Conservation (phyloP, 1,140 invertebrate genomes). For the Drosophila subpulchrella region DNA sequence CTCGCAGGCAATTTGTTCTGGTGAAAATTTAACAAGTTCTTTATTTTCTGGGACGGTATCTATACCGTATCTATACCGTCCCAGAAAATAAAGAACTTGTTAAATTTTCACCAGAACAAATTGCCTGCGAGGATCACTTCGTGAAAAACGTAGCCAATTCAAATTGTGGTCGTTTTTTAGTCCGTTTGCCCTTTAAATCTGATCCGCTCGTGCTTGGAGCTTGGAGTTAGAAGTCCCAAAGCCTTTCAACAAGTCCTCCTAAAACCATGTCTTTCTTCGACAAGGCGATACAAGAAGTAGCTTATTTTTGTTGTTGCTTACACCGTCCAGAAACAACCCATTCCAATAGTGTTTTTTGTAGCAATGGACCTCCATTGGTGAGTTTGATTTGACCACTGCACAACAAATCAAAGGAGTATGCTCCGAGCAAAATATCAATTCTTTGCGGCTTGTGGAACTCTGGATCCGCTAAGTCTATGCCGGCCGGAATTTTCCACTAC, state of each 20-base stretch:
- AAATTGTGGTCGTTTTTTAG: too few relatives aligned
- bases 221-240: too few relatives aligned
- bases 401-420: neutral
- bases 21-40: neutral
- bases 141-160: too few relatives aligned
- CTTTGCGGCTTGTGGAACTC: neutral
- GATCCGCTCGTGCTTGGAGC: too few relatives aligned
- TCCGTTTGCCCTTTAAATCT: too few relatives aligned
- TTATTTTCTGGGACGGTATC: neutral
- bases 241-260: neutral
- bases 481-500: neutral
- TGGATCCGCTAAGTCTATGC: neutral
- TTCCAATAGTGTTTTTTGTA: neutral
- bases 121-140: too few relatives aligned
- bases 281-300: neutral
- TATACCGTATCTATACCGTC: too few relatives aligned
- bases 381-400: constrained; percentile 1
- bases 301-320: neutral
- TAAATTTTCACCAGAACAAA: too few relatives aligned
- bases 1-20: neutral
- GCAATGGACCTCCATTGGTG: neutral
- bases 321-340: constrained; percentile 1
- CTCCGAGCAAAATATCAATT: neutral
- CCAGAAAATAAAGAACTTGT: too few relatives aligned
- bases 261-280: neutral